Percentiles rank a stretch among this genome's conserved stretches.
phyloP scores from a whole-genome alignment of 2,113 vertebrate genomes.

The Sebastes schlegelii region DNA sequence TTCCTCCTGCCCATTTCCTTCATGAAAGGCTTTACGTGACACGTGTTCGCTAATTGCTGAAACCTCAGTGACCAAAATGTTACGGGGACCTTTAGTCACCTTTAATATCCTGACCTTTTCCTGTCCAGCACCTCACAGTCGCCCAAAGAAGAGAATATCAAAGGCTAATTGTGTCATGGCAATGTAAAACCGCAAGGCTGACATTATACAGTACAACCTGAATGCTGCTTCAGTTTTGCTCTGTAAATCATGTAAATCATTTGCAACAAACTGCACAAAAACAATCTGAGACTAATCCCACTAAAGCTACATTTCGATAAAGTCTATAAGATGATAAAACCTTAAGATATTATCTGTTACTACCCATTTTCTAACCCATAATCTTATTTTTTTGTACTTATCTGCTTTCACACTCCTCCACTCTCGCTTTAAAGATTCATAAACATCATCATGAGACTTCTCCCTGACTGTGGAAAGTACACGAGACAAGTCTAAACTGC shows the following conservation, averaged over 20 bases:
- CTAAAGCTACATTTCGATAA: neutral
- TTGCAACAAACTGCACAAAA: neutral
- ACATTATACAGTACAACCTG: constrained; percentile 2
- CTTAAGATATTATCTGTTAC: neutral
- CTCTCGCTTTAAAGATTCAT: constrained; percentile 21
- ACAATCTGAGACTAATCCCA: neutral
- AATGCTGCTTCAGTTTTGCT: neutral
- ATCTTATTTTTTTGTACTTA: neutral
- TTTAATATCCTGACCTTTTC: constrained; percentile 61
- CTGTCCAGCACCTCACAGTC: constrained; percentile 17
- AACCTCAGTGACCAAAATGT: constrained; percentile 31
- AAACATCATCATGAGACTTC: constrained; percentile 12
- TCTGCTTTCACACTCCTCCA: neutral
- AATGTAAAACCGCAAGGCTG: neutral
- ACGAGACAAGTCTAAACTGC: constrained; percentile 16
- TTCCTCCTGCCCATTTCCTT: constrained; percentile 17
- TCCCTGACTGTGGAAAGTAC: constrained; percentile 7
- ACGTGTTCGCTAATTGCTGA: constrained; percentile 48
- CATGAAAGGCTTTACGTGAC: constrained; percentile 27
- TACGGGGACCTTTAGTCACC: constrained; percentile 24
- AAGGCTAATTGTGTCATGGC: constrained; percentile 34
- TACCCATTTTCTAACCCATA: neutral
- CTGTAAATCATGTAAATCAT: neutral
- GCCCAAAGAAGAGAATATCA: constrained; percentile 29
- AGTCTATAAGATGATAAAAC: neutral